phyloP scores from a whole-genome alignment of 2,888 invertebrate species.

The Cataglyphis livida region DNA sequence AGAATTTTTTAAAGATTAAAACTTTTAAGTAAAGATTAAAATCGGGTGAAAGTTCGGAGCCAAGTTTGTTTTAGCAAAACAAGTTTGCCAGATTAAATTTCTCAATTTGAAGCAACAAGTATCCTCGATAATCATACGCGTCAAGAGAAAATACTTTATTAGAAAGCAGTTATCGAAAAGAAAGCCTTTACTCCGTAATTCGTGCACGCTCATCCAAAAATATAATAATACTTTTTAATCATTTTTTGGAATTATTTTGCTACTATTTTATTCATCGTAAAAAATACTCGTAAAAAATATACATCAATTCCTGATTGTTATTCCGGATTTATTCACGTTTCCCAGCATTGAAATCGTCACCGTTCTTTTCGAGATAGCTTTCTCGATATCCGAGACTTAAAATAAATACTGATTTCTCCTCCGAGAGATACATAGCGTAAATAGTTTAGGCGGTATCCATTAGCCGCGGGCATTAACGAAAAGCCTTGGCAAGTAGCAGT shows the following conservation, averaged over 20 bases:
- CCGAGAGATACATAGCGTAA: constrained; percentile 1
- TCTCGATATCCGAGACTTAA: neutral
- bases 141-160: neutral
- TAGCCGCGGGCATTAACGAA: constrained; percentile 46
- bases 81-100: constrained; percentile 31
- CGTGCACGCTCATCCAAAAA: neutral
- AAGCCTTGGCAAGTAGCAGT: constrained; percentile 11
- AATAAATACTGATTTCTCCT: constrained; percentile 27
- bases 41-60: constrained; percentile 1
- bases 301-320: neutral
- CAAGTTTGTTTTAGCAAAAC: constrained; percentile 10
- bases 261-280: neutral
- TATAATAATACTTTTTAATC: neutral
- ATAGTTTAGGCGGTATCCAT: constrained; percentile 36
- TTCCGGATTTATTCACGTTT: neutral
- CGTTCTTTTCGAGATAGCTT: neutral
- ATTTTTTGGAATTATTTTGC: neutral
- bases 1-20: neutral
- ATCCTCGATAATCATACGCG: neutral
- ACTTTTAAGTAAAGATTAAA: constrained; percentile 17
- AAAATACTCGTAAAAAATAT: neutral
- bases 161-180: neutral
- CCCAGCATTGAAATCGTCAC: neutral
- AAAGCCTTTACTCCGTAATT: neutral
- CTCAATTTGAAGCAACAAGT: constrained; percentile 8